These are phyloP conservation scores for Fragum fragum DNA, from an alignment of 2,888 invertebrate species.

Conservation along the genomic window DNA sequence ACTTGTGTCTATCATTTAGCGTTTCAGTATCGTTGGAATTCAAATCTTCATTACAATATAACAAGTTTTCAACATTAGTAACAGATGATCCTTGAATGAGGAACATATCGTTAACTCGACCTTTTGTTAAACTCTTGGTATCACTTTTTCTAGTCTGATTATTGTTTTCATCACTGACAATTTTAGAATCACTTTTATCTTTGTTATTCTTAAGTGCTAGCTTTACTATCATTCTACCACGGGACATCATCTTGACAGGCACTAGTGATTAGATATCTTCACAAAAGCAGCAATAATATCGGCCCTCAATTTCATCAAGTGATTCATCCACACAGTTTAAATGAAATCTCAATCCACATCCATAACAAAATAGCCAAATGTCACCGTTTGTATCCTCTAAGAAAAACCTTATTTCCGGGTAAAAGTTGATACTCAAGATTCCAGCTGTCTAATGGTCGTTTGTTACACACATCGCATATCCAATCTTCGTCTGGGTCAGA, in stretches of 20 bases:
- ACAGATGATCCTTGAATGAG: no score
- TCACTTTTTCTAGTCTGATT: constrained; percentile 7
- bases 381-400: constrained; percentile 29
- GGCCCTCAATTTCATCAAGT: constrained; percentile 11
- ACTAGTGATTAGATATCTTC: neutral
- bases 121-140: constrained; percentile 3
- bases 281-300: neutral
- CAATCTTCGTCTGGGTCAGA: constrained; percentile 21
- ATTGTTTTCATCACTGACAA: no score
- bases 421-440: constrained; percentile 31
- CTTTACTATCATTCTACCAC: neutral
- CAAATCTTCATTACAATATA: neutral
- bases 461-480: constrained; percentile 15
- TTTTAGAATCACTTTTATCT: no score
- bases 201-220: no score
- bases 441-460: constrained; percentile 16
- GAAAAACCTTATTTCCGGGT: constrained; percentile 29
- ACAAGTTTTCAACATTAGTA: neutral
- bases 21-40: neutral
- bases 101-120: neutral
- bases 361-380: constrained; percentile 28
- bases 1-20: neutral
- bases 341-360: constrained; percentile 26
- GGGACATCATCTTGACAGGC: neutral
- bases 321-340: constrained; percentile 25